phyloP scores from a whole-genome alignment of 2,888 invertebrate genomes.

The Nephrocerus scutellatus region DNA sequence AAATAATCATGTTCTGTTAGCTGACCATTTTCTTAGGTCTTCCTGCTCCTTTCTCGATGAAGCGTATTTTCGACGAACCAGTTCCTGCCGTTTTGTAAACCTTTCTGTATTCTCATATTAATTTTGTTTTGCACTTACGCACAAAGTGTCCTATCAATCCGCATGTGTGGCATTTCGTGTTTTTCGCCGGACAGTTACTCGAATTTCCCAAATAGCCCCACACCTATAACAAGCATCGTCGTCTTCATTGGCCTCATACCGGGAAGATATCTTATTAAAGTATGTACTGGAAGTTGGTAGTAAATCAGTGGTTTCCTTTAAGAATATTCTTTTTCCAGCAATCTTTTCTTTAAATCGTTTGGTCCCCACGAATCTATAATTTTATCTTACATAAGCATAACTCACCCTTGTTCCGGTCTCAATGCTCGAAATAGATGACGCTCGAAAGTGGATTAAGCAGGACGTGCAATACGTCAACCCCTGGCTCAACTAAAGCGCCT shows the following conservation, averaged over 20 bases:
- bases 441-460: conserved; percentile 19
- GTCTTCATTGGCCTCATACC: background rate
- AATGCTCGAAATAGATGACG: conserved; percentile 28
- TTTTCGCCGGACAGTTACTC: conserved; percentile 12
- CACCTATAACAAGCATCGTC: conserved; percentile 8
- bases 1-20: too few species aligned
- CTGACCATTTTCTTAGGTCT: conserved; percentile 1
- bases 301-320: conserved; percentile 1
- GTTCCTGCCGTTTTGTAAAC: too few species aligned
- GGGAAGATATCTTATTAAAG: conserved; percentile 2
- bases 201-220: conserved; percentile 3
- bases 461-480: conserved; percentile 1
- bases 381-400: conserved; percentile 6
- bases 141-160: conserved; percentile 7
- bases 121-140: too few species aligned
- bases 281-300: background rate
- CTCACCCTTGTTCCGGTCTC: too few species aligned
- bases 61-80: too few species aligned
- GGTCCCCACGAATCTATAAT: conserved; percentile 10
- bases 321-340: conserved; percentile 11
- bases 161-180: conserved; percentile 11
- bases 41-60: conserved; percentile 3
- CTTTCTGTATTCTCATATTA: too few species aligned
- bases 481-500: too few species aligned
- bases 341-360: too few species aligned